Conservation (phyloP, 2,797 vertebrate species). For the Manis pentadactyla region DNA sequence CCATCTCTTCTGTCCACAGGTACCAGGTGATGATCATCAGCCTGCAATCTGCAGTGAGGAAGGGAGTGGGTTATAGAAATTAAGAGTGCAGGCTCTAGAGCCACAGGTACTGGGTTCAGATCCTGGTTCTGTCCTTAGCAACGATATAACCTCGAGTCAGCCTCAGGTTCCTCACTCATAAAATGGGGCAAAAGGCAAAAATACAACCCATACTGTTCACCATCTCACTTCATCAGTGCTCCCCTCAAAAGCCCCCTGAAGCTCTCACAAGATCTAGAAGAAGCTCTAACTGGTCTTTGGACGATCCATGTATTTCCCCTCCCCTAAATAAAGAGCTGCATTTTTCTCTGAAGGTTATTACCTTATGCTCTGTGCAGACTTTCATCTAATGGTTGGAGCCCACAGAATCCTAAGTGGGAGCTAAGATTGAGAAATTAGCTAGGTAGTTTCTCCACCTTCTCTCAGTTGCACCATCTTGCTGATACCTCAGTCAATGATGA, state of each 20-base stretch:
- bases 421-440: not conserved
- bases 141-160: not conserved
- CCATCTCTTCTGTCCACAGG: not conserved
- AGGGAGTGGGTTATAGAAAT: not conserved
- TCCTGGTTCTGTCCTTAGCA: not conserved
- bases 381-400: not conserved
- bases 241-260: not conserved
- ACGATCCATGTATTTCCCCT: not conserved
- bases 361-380: not conserved
- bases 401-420: not conserved
- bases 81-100: not conserved
- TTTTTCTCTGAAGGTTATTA: conserved; percentile 18
- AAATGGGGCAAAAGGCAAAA: not conserved
- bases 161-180: not conserved
- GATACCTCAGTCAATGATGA: not conserved
- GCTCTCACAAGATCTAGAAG: not conserved
- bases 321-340: not conserved
- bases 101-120: not conserved
- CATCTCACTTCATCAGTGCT: not conserved
- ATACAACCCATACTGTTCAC: not conserved
- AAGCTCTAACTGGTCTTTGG: not conserved
- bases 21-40: not conserved
- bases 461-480: not conserved
- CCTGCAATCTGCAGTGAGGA: not conserved
- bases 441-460: not conserved